A percentile compares a stretch with the other conserved stretches of the same genome.
Conservation (phyloP, 1,140 invertebrate genomes). For the Cydia pomonella region DNA sequence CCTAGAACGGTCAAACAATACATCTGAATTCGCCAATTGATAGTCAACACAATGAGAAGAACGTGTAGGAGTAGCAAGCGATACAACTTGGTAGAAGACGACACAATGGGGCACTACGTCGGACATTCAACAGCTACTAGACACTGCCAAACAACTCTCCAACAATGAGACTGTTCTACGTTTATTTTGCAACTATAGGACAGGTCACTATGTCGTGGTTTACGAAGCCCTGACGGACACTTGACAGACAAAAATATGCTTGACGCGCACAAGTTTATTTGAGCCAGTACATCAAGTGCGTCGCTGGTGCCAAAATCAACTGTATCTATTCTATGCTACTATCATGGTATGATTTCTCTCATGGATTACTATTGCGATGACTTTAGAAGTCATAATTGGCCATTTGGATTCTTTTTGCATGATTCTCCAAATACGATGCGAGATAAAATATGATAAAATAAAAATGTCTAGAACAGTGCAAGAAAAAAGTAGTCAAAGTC, state of each 20-base stretch:
- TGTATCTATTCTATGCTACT: constrained; percentile 50
- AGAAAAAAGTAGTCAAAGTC: constrained; percentile 73
- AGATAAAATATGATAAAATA: constrained; percentile 69
- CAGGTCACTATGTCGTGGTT: constrained; percentile 73
- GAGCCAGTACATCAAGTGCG: constrained; percentile 67
- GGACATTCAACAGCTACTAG: constrained; percentile 61
- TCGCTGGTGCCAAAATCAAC: constrained; percentile 54
- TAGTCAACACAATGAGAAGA: constrained; percentile 41
- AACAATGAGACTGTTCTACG: constrained; percentile 61
- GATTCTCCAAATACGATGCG: constrained; percentile 72
- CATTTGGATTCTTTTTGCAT: constrained; percentile 36
- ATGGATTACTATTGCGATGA: constrained; percentile 47
- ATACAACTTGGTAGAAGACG: constrained; percentile 46
- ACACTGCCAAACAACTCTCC: constrained; percentile 56
- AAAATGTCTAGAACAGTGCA: constrained; percentile 76
- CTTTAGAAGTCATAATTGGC: constrained; percentile 36
- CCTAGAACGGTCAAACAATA: constrained; percentile 28
- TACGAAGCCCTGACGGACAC: constrained; percentile 66
- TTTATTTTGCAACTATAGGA: constrained; percentile 80
- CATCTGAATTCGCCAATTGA: constrained; percentile 30
- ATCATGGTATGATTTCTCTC: constrained; percentile 44
- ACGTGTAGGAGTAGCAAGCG: constrained; percentile 46
- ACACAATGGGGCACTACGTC: constrained; percentile 60
- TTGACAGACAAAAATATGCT: constrained; percentile 63
- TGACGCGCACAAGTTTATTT: constrained; percentile 60